These are phyloP conservation scores for Lytechinus pictus DNA, from an alignment of 35 echinoderm and acorn worm species.

Conservation along the genomic window DNA sequence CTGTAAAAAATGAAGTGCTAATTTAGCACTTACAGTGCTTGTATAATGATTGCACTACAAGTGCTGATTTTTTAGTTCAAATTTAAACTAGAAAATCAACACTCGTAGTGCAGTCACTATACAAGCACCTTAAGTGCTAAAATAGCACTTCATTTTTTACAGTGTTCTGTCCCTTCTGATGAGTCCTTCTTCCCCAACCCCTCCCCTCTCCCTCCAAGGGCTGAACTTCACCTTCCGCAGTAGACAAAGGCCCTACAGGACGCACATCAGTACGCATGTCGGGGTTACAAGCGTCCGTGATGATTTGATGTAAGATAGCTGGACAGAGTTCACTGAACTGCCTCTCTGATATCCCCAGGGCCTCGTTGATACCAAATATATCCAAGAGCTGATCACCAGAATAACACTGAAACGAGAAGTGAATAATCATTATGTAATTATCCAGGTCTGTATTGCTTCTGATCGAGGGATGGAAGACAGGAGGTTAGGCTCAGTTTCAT, in stretches of 20 bases:
- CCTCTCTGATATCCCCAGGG: conserved; percentile 17
- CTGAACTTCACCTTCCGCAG: conserved; percentile 21
- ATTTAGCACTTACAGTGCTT: no score
- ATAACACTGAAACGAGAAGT: conserved; percentile 9
- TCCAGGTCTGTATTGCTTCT: neutral
- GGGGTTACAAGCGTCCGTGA: conserved; percentile 28
- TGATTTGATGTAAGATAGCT: conserved; percentile 33
- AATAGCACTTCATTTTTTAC: no score
- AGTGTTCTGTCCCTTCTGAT: no score
- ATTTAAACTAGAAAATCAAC: no score
- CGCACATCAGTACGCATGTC: neutral
- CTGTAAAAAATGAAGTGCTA: no score
- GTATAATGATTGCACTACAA: no score
- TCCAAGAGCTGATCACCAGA: conserved; percentile 5
- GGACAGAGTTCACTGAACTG: conserved; percentile 43
- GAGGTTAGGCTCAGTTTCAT: no score
- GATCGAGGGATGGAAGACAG: neutral
- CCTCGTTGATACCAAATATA: conserved; percentile 44
- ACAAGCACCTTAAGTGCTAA: no score
- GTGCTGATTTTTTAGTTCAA: no score
- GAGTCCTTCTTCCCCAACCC: no score
- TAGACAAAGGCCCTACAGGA: neutral
- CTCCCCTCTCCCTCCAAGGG: neutral
- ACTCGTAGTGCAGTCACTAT: no score
- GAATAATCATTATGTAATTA: neutral